A percentile compares a stretch with the other conserved stretches of the same genome.
Conservation (phyloP, 2,797 vertebrate species). For the Pipistrellus kuhlii region DNA sequence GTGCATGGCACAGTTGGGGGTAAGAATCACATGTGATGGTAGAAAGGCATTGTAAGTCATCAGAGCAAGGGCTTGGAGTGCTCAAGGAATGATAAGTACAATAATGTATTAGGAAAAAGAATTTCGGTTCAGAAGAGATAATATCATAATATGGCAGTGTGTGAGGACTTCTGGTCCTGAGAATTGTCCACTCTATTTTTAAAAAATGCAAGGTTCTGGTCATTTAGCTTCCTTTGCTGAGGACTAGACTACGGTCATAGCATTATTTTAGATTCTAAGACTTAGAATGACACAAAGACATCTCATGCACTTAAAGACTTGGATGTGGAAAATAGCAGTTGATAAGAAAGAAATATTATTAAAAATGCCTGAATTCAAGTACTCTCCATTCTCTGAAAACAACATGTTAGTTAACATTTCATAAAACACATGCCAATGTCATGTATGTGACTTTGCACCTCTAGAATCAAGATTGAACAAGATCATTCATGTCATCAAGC, state of each 20-base stretch:
- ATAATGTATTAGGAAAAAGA: background rate
- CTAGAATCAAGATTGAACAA: background rate
- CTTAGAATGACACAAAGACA: background rate
- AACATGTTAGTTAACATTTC: background rate
- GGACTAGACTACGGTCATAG: background rate
- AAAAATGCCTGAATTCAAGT: background rate
- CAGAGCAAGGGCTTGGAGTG: background rate
- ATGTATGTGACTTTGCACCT: background rate
- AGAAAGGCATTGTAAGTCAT: background rate
- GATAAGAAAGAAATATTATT: background rate
- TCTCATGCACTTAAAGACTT: background rate
- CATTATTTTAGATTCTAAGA: background rate
- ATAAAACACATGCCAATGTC: background rate
- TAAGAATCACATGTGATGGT: background rate
- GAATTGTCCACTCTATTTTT: background rate
- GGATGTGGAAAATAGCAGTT: background rate
- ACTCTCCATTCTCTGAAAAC: background rate
- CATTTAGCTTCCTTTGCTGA: background rate
- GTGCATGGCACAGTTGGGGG: background rate
- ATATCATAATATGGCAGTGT: background rate
- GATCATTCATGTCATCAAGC: background rate
- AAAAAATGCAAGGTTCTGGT: background rate
- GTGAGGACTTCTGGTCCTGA: background rate
- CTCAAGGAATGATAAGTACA: background rate
- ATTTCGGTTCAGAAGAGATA: background rate